Percentiles rank a stretch among this genome's conserved stretches.
phyloP scores from a whole-genome alignment of 2,797 vertebrate genomes.

The Octomys mimax region DNA sequence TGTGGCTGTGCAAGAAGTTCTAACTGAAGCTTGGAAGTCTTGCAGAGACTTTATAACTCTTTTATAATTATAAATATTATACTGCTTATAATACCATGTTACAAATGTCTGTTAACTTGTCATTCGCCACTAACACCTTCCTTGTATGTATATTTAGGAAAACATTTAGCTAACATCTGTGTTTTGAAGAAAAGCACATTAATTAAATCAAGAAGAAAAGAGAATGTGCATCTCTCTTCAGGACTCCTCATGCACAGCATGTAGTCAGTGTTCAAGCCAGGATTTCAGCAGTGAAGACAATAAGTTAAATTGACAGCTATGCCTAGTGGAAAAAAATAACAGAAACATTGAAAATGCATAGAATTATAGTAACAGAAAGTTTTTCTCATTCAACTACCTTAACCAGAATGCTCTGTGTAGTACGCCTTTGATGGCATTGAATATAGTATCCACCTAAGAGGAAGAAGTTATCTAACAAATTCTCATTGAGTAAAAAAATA shows the following conservation, averaged over 20 bases:
- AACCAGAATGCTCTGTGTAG: not conserved
- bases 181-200: not conserved
- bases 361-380: not conserved
- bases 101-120: not conserved
- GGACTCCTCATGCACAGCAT: rapidly evolving
- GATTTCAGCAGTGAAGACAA: not conserved
- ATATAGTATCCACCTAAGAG: not conserved
- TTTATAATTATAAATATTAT: not conserved
- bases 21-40: not conserved
- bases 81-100: not conserved
- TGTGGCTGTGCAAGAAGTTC: not conserved
- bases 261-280: rapidly evolving
- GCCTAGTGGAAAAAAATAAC: not conserved
- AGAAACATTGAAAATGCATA: not conserved
- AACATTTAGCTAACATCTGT: not conserved
- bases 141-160: not conserved
- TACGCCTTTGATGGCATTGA: rapidly evolving
- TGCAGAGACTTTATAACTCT: too few relatives aligned
- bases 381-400: not conserved
- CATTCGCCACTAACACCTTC: not conserved
- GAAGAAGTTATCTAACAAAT: not conserved
- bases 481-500: not conserved
- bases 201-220: not conserved
- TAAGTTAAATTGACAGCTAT: not conserved
- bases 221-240: not conserved